These are phyloP conservation scores for Alcis repandata DNA, from an alignment of 2,888 invertebrate genomes.

Conservation along the genomic window DNA sequence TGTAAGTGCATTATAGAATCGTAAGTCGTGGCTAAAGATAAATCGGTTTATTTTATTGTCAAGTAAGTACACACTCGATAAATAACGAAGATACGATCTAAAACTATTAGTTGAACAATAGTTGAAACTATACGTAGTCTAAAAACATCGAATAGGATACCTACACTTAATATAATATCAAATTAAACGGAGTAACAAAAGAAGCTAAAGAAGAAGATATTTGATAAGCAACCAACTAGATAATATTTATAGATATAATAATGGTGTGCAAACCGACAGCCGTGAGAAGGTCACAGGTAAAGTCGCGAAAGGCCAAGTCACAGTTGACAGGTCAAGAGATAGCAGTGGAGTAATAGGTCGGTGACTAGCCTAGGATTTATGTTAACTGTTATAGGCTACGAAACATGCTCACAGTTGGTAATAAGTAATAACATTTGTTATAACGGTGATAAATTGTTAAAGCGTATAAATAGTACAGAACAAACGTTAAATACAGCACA, in stretches of 20 bases:
- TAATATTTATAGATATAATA: conserved; percentile 19
- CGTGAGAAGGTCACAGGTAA: conserved; percentile 41
- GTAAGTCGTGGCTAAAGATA: conserved; percentile 2
- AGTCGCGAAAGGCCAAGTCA: conserved; percentile 44
- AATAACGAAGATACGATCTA: not conserved
- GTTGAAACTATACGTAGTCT: not conserved
- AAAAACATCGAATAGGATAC: not conserved
- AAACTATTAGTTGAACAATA: not conserved
- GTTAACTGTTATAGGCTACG: conserved; percentile 14
- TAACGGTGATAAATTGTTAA: not conserved
- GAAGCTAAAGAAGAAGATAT: not conserved
- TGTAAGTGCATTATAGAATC: conserved; percentile 5
- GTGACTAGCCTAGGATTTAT: conserved; percentile 21
- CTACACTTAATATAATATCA: not conserved
- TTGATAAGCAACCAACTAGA: not conserved
- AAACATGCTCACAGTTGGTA: conserved; percentile 1
- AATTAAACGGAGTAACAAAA: not conserved
- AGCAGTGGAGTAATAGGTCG: conserved; percentile 36
- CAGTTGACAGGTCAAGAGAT: conserved; percentile 44
- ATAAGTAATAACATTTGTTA: conserved; percentile 2
- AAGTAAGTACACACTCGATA: not conserved
- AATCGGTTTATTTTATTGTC: not conserved
- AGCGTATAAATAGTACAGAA: not conserved
- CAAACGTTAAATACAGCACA: not conserved
- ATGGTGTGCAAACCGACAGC: conserved; percentile 33